phyloP scores from a whole-genome alignment of 2,113 vertebrate species.

The Willisornis vidua region DNA sequence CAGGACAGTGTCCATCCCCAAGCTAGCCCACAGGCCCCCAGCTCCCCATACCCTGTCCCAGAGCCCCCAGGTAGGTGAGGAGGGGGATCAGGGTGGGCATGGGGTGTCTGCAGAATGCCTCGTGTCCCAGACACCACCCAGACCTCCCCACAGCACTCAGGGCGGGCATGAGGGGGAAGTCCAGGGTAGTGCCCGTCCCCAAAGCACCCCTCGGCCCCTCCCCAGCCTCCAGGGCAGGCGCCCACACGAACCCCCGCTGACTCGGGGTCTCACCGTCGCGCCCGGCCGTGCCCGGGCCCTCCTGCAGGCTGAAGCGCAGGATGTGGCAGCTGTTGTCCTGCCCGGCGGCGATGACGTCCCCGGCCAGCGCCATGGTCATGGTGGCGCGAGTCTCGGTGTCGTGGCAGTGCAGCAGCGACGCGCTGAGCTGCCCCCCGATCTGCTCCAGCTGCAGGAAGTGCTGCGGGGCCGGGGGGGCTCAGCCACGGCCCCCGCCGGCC shows the following conservation, averaged over 20 bases:
- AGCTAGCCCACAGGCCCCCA: background rate
- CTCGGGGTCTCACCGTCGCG: constrained; percentile 68
- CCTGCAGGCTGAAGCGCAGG: constrained; percentile 75
- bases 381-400: constrained; percentile 90
- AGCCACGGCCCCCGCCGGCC: background rate
- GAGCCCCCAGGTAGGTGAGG: accelerated
- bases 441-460: constrained; percentile 89
- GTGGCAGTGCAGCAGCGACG: constrained; percentile 87
- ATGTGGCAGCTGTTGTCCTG: constrained; percentile 90
- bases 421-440: constrained; percentile 80
- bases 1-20: background rate
- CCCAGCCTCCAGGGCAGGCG: accelerated
- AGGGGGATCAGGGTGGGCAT: background rate
- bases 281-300: background rate
- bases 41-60: background rate
- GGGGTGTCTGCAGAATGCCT: background rate
- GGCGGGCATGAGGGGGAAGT: too few relatives aligned
- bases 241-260: background rate
- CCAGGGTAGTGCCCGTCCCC: background rate
- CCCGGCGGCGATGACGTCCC: constrained; percentile 87
- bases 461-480: constrained; percentile 52
- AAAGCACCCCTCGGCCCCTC: too few relatives aligned
- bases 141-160: background rate
- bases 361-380: constrained; percentile 90
- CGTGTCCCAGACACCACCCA: background rate